A percentile compares a stretch with the other conserved stretches of the same genome.
Conservation (phyloP, 2,113 vertebrate genomes). For the Phalacrocorax carbo region DNA sequence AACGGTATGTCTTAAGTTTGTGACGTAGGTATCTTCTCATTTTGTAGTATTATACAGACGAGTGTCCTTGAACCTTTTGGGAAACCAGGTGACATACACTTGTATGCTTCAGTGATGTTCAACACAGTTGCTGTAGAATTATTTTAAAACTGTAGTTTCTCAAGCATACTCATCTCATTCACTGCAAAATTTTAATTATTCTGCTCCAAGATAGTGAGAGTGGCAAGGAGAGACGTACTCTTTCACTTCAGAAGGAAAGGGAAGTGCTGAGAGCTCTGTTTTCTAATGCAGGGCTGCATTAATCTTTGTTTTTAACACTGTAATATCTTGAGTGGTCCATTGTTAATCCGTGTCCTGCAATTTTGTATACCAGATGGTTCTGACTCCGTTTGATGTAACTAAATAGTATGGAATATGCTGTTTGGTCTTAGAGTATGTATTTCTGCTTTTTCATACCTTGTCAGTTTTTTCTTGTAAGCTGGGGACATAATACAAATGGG, state of each 20-base stretch:
- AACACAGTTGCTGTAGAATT: background rate
- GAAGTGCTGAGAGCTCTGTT: background rate
- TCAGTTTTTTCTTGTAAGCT: no score
- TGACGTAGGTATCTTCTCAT: background rate
- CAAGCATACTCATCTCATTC: background rate
- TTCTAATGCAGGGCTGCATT: background rate
- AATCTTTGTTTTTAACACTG: background rate
- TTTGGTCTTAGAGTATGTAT: background rate
- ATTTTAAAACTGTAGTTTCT: background rate
- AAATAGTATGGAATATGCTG: background rate
- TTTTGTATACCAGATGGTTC: background rate
- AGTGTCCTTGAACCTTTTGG: background rate
- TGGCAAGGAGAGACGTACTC: background rate
- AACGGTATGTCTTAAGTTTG: background rate
- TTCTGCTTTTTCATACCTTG: background rate
- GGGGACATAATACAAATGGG: accelerated
- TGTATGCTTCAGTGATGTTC: background rate
- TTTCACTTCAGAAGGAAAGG: background rate
- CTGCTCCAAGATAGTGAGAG: background rate
- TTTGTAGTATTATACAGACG: background rate
- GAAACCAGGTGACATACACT: background rate
- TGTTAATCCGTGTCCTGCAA: background rate
- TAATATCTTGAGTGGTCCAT: background rate
- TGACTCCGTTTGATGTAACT: background rate
- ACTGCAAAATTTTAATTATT: background rate